Evolutionary conservation across 1,140 invertebrate genomes (phyloP).

Genomic region (Rhyzopertha dominica): DNA sequence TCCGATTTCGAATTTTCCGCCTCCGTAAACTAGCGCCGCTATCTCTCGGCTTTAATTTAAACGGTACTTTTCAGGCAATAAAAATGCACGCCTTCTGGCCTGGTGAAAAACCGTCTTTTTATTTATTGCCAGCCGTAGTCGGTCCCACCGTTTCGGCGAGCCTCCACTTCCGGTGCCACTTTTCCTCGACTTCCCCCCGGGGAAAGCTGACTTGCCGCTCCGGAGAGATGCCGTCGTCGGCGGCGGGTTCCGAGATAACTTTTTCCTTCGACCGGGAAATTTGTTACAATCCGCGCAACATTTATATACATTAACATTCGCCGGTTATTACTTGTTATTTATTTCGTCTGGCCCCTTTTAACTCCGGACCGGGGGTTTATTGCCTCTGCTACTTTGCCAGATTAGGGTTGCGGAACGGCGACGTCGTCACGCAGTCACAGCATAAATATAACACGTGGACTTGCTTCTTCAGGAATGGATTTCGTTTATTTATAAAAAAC

Average conservation of each 20-base stretch:
- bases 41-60: conserved; percentile 47
- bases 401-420: conserved; percentile 20
- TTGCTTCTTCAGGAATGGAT: too few relatives aligned
- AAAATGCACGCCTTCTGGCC: conserved; percentile 48
- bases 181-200: conserved; percentile 2
- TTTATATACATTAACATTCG: conserved; percentile 41
- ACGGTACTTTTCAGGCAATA: conserved; percentile 47
- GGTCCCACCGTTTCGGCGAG: conserved; percentile 12
- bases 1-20: too few relatives aligned
- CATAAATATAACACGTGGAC: conserved; percentile 13
- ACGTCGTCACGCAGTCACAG: conserved; percentile 7
- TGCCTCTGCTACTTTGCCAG: conserved; percentile 23
- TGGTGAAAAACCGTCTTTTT: conserved; percentile 46
- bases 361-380: conserved; percentile 34
- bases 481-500: too few relatives aligned
- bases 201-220: conserved; percentile 4
- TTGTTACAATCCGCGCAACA: conserved; percentile 41
- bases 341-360: conserved; percentile 38
- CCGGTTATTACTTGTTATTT: conserved; percentile 32
- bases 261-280: conserved; percentile 39
- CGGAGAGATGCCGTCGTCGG: conserved; percentile 13
- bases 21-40: conserved; percentile 39
- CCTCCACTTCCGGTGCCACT: neutral
- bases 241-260: conserved; percentile 33
- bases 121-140: conserved; percentile 39